Base-by-base conservation (phyloP, 2,888 invertebrate species). In the Blastobasis lacticolella region DNA sequence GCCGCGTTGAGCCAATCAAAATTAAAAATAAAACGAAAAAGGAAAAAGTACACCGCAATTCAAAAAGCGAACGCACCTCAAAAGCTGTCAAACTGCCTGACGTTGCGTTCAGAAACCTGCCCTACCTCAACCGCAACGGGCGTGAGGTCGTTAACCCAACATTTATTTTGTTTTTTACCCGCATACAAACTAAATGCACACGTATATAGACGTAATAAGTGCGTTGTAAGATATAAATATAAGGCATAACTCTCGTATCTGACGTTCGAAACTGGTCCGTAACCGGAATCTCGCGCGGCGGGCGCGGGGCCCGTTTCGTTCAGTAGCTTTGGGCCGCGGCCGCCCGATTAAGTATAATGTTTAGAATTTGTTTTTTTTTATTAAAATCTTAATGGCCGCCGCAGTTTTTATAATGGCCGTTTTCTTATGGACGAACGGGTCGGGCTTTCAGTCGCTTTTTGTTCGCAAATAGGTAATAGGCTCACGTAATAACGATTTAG, bases 1-100 rank as follows among this genome's bases (percentile, higher is more conserved):
- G 65, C 71, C 73, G 69, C 63, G 67, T 67, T 67, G 65, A 75
- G 73, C 77, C 73, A 78, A 78, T 77, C 75, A 71, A 73, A 74
- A 70, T 64, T 59, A 59, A 72, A 73, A 71, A 77, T 69, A 73
- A 69, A 67, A 10, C 40, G 69, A 66, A 67, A 61, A 55, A 50
- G 64, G 67, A 70, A 61, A 57, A 63, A 54, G 57, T 60, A 65
- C 62, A 70, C 74, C 71, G 73, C 76, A 81, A 78, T 81, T 84
- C 81, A 82, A 83, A 87, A 86, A 78, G 78, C 71, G 83, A 82
- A 79, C 78, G 78, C 75, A 66, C 75, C 81, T 85, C 81, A 84
- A 83, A 83, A 84, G 84, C 85, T 84, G 87, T 86, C 86, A 83
- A 83, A 82, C 87, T 78, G 79, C 79, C 76, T 76, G 75, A 61